Conservation (phyloP, 1,140 invertebrate species). For the Charaxes varanes region DNA sequence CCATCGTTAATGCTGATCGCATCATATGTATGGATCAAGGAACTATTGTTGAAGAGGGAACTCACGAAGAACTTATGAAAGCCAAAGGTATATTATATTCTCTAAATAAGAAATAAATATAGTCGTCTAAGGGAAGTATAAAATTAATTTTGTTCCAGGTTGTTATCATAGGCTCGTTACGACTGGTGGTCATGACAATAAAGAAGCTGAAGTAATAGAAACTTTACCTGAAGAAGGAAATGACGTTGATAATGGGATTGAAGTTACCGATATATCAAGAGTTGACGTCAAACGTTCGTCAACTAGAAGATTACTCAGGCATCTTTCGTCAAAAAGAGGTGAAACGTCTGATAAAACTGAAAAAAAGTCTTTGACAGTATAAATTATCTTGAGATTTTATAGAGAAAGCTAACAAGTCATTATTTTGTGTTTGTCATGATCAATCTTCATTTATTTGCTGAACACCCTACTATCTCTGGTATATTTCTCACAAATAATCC, state of each 20-base stretch:
- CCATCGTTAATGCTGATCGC: slow-evolving; percentile 86
- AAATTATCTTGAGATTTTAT: background rate
- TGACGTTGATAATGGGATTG: slow-evolving; percentile 25
- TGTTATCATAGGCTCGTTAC: slow-evolving; percentile 58
- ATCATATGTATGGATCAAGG: slow-evolving; percentile 86
- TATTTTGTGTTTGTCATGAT: too few relatives aligned
- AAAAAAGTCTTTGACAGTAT: background rate
- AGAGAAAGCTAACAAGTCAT: background rate
- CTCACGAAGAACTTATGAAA: slow-evolving; percentile 86
- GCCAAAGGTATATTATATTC: slow-evolving; percentile 76
- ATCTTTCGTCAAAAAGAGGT: slow-evolving; percentile 55
- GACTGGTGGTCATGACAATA: slow-evolving; percentile 48
- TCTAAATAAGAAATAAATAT: background rate
- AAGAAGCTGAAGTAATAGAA: slow-evolving; percentile 48
- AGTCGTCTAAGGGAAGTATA: background rate
- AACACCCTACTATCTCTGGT: too few relatives aligned
- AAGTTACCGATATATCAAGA: slow-evolving; percentile 24
- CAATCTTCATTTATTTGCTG: too few relatives aligned
- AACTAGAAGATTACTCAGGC: slow-evolving; percentile 40
- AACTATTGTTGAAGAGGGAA: slow-evolving; percentile 84
- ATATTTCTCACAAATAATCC: too few relatives aligned
- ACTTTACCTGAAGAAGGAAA: slow-evolving; percentile 44
- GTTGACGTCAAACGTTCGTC: slow-evolving; percentile 47
- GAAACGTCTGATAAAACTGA: too few relatives aligned
- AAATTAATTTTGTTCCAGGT: slow-evolving; percentile 26